Percentiles rank a stretch among this genome's conserved stretches.
phyloP scores from a whole-genome alignment of 1,140 invertebrate species.

The Drosophila orosa region DNA sequence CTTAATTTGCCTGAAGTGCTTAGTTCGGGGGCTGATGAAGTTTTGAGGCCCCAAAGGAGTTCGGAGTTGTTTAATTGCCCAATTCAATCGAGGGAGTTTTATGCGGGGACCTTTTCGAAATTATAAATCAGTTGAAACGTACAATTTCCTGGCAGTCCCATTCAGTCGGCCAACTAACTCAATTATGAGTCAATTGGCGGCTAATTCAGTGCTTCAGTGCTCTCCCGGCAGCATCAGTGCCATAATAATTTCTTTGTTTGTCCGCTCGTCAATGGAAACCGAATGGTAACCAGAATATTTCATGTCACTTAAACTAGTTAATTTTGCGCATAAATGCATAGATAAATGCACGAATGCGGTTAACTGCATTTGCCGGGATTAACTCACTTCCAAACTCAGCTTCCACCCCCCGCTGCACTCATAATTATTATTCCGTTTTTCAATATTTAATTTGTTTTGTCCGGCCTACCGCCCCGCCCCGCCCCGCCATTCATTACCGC shows the following conservation, averaged over 20 bases:
- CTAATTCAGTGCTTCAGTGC: constrained; percentile 66
- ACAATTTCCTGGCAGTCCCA: constrained; percentile 11
- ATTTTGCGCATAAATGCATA: constrained; percentile 74
- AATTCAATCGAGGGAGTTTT: constrained; percentile 4
- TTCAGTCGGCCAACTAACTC: constrained; percentile 32
- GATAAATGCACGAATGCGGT: constrained; percentile 69
- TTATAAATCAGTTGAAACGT: constrained; percentile 4
- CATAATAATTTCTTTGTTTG: constrained; percentile 47
- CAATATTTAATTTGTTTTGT: constrained; percentile 77
- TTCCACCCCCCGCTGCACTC: constrained; percentile 4
- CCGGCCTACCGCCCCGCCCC: constrained; percentile 8
- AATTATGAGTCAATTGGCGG: constrained; percentile 64
- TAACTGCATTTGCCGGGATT: constrained; percentile 33
- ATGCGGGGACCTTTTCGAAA: neutral
- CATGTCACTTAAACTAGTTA: constrained; percentile 79
- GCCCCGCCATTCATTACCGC: neutral
- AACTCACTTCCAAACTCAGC: constrained; percentile 1
- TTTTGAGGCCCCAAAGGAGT: neutral
- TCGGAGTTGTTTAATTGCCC: constrained; percentile 6
- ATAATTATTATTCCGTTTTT: constrained; percentile 77
- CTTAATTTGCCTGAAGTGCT: constrained; percentile 38
- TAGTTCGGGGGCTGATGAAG: constrained; percentile 8
- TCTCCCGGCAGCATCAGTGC: constrained; percentile 21
- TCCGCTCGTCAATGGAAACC: constrained; percentile 48
- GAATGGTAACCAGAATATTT: constrained; percentile 64